Evolutionary conservation across 1,140 invertebrate genomes (phyloP).

Genomic region (Panagrolaimus sp.): DNA sequence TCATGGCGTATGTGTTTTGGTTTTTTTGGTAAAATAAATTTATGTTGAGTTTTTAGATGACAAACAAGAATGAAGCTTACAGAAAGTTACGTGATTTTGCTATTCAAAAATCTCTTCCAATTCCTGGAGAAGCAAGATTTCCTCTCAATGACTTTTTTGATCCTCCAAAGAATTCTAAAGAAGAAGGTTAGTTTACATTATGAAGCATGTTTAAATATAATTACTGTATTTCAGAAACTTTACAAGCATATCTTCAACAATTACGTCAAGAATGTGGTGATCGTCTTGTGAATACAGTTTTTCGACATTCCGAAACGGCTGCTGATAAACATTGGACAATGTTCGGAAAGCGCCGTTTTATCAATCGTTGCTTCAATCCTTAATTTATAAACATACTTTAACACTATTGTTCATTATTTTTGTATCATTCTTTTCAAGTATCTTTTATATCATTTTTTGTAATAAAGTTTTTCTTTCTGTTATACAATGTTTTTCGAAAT

Average conservation of each 20-base stretch:
- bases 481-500: no score
- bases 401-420: no score
- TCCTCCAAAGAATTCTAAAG: conserved; percentile 67
- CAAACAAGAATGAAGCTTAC: conserved; percentile 64
- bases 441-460: no score
- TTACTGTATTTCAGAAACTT: background rate
- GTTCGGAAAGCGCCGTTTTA: conserved; percentile 10
- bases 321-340: conserved; percentile 3
- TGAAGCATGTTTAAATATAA: background rate
- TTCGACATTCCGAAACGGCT: background rate
- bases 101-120: conserved; percentile 75
- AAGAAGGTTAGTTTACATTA: conserved; percentile 35
- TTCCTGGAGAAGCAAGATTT: conserved; percentile 70
- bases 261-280: background rate
- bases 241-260: conserved; percentile 1
- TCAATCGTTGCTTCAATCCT: background rate
- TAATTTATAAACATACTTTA: no score
- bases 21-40: conserved; percentile 23
- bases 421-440: no score
- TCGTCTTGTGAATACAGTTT: conserved; percentile 11
- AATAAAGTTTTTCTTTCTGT: no score
- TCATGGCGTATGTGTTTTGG: conserved; percentile 12
- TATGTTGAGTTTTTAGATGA: conserved; percentile 63
- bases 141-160: conserved; percentile 79
- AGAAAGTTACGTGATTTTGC: background rate